phyloP scores from a whole-genome alignment of 2,113 vertebrate genomes.

The Mus musculus region GRCm39 chr5:91874001-91874500 shows the following conservation, averaged over 20 bases:
- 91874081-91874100: background rate
- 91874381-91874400: background rate
- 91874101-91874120: background rate
- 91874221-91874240: background rate
- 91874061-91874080: background rate
- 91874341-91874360: background rate
- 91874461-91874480: background rate
- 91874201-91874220: background rate
- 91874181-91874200: background rate
- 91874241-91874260: background rate
- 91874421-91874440: background rate
- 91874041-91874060: background rate
- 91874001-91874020: background rate
- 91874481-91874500: background rate
- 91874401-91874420: background rate
- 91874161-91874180: background rate
- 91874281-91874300: background rate
- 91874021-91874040: background rate
- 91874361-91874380: background rate
- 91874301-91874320: no score
- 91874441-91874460: background rate
- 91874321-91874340: background rate
- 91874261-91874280: background rate
- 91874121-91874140: background rate
- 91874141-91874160: background rate